phyloP scores from a whole-genome alignment of 2,888 invertebrate genomes.

The Andrena flavipes region DNA sequence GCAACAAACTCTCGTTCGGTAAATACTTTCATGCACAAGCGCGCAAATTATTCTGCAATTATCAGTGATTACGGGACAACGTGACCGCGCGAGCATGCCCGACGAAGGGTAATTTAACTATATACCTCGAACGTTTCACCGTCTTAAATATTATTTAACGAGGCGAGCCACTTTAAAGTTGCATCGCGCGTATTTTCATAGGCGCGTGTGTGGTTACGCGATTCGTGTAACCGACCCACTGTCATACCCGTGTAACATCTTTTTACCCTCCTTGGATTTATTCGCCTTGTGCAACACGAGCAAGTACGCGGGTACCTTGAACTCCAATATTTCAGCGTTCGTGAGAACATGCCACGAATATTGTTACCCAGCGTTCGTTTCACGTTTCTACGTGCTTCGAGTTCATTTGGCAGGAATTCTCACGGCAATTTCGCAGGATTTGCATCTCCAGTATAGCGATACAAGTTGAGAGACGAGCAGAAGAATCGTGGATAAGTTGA shows the following conservation, averaged over 20 bases:
- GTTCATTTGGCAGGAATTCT: background rate
- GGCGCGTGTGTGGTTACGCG: conserved; percentile 18
- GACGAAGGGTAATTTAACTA: conserved; percentile 46
- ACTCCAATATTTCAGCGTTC: conserved; percentile 8
- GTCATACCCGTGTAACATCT: conserved; percentile 15
- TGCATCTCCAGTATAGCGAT: background rate
- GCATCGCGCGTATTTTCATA: conserved; percentile 43
- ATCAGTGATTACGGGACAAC: conserved; percentile 40
- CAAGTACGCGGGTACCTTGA: conserved; percentile 11
- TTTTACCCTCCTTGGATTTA: background rate
- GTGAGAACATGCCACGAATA: conserved; percentile 1
- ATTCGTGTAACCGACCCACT: conserved; percentile 4
- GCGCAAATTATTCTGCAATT: conserved; percentile 46
- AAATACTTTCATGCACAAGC: background rate
- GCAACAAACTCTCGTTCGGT: conserved; percentile 11
- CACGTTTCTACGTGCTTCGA: background rate
- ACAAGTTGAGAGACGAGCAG: too few species aligned
- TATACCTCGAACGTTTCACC: conserved; percentile 30
- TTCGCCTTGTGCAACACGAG: conserved; percentile 5
- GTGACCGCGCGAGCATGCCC: conserved; percentile 10
- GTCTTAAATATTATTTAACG: conserved; percentile 59
- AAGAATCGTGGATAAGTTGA: too few species aligned
- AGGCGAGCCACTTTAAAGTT: conserved; percentile 34
- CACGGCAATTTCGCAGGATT: background rate
- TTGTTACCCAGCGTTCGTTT: conserved; percentile 2